Evolutionary conservation across 2,113 vertebrate genomes (phyloP).

Genomic region (Xenotilapia caudafasciata): DNA sequence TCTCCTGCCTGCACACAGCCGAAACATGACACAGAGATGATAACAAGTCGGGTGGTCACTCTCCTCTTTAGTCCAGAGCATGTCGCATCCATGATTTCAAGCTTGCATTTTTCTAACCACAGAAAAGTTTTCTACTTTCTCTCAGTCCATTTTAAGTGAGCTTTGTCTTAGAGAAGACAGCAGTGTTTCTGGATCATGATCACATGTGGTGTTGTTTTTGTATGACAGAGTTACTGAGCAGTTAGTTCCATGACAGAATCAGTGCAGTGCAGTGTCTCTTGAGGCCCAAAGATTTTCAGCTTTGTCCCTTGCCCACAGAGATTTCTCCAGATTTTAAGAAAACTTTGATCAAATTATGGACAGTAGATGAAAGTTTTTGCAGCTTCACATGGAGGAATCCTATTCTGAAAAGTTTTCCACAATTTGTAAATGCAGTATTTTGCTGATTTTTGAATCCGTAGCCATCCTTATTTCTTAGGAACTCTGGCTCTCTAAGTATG

Average conservation of each 20-base stretch:
- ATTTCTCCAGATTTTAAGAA: background rate
- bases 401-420: background rate
- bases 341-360: background rate
- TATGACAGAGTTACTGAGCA: background rate
- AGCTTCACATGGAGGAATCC: accelerated
- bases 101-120: background rate
- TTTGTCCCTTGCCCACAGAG: background rate
- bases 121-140: background rate
- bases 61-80: background rate
- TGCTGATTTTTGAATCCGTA: background rate
- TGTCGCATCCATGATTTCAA: background rate
- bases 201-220: background rate
- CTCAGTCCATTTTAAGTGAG: background rate
- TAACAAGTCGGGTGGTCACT: background rate
- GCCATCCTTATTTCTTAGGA: background rate
- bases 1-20: background rate
- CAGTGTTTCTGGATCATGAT: background rate
- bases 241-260: background rate
- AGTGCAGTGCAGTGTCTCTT: background rate
- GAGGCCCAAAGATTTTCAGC: background rate
- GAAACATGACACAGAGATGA: background rate
- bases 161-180: background rate
- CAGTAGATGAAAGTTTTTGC: background rate
- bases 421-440: background rate
- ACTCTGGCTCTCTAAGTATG: accelerated